phyloP scores from a whole-genome alignment of 2,113 vertebrate species.

The Clarias gariepinus region DNA sequence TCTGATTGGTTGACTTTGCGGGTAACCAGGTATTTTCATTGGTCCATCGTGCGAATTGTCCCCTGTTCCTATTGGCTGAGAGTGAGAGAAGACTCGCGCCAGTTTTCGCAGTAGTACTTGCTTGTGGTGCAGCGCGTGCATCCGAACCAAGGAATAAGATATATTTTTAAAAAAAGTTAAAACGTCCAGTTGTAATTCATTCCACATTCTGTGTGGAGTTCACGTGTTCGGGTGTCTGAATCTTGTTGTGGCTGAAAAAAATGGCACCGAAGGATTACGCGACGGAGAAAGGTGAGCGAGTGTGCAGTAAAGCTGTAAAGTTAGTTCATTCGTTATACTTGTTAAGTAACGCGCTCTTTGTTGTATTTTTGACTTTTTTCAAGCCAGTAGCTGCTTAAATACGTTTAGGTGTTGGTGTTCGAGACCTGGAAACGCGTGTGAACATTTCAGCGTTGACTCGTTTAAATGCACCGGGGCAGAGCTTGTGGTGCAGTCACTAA shows the following conservation, averaged over 20 bases:
- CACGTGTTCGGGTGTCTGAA: background rate
- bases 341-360: background rate
- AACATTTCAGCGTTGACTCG: background rate
- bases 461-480: background rate
- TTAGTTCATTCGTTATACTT: background rate
- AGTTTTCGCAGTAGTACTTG: constrained; percentile 68
- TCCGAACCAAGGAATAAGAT: constrained; percentile 16
- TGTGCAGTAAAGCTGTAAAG: background rate
- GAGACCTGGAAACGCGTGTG: background rate
- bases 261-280: constrained; percentile 84
- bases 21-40: constrained; percentile 70
- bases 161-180: background rate
- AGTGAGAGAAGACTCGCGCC: constrained; percentile 78
- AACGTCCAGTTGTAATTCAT: background rate
- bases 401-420: background rate
- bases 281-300: constrained; percentile 79
- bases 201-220: background rate
- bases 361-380: background rate
- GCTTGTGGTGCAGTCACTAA: too few species aligned
- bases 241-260: constrained; percentile 34
- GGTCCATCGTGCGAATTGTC: background rate
- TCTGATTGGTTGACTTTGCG: constrained; percentile 64
- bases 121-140: constrained; percentile 38
- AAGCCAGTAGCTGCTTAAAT: background rate
- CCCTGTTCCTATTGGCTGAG: constrained; percentile 64